These are phyloP conservation scores for Diadophis punctatus DNA, from an alignment of 2,113 vertebrate species.

Conservation along the genomic window DNA sequence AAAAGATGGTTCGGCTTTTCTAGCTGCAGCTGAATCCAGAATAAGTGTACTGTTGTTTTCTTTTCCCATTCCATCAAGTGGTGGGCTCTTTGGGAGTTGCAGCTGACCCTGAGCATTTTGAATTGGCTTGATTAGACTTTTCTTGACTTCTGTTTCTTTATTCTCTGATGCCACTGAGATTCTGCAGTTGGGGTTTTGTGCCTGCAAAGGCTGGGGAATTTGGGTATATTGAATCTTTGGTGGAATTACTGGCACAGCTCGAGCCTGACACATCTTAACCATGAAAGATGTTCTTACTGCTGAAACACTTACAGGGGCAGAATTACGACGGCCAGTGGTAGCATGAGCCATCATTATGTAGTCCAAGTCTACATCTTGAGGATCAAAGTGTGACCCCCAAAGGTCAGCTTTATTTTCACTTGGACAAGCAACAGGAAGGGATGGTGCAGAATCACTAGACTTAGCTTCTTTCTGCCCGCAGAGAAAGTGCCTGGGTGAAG, in stretches of 20 bases:
- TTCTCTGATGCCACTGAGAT: constrained; percentile 36
- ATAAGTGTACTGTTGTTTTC: constrained; percentile 71
- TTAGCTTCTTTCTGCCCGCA: constrained; percentile 63
- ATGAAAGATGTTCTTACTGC: constrained; percentile 93
- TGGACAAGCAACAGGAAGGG: constrained; percentile 46
- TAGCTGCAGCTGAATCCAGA: constrained; percentile 53
- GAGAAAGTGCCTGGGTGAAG: constrained; percentile 50
- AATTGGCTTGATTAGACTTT: constrained; percentile 33
- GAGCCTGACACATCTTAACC: constrained; percentile 94
- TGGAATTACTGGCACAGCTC: constrained; percentile 88
- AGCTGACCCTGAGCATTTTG: constrained; percentile 53
- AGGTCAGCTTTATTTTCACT: constrained; percentile 44
- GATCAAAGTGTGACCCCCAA: constrained; percentile 61
- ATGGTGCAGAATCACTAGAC: constrained; percentile 61
- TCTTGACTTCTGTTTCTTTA: constrained; percentile 62
- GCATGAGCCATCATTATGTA: constrained; percentile 66
- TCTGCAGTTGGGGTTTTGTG: constrained; percentile 60
- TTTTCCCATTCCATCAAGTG: constrained; percentile 71
- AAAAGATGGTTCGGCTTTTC: constrained; percentile 61
- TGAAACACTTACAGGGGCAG: constrained; percentile 89
- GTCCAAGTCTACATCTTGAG: constrained; percentile 63
- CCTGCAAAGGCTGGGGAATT: constrained; percentile 81
- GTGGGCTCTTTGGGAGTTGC: constrained; percentile 56
- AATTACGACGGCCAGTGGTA: constrained; percentile 82
- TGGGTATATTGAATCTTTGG: constrained; percentile 95